Evolutionary conservation across 2,113 vertebrate genomes (phyloP).

Genomic region (Urocynchramus pylzowi): DNA sequence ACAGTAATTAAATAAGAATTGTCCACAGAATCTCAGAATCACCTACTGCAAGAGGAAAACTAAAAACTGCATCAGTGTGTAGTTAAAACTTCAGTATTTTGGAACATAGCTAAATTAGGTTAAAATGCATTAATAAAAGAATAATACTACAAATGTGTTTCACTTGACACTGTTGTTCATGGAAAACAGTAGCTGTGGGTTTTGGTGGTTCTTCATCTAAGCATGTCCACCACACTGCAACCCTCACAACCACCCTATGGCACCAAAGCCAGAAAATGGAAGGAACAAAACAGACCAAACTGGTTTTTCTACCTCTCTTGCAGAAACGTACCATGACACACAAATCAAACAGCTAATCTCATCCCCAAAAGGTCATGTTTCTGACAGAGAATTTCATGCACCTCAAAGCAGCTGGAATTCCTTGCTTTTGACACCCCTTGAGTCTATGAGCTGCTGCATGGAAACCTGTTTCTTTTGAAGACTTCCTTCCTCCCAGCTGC

Average conservation of each 20-base stretch:
- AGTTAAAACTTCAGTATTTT: neutral
- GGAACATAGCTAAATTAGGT: neutral
- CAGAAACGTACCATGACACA: neutral
- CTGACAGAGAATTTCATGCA: neutral
- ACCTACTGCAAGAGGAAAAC: neutral
- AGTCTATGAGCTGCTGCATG: neutral
- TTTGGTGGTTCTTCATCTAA: neutral
- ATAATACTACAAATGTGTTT: neutral
- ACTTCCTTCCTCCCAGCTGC: neutral
- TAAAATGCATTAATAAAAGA: neutral
- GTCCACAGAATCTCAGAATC: neutral
- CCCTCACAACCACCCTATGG: neutral
- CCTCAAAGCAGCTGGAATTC: neutral
- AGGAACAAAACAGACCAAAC: neutral
- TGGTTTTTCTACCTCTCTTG: neutral
- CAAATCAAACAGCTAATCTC: neutral
- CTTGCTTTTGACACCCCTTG: neutral
- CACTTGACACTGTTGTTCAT: neutral
- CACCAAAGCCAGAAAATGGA: neutral
- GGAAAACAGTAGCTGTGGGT: neutral
- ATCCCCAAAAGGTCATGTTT: neutral
- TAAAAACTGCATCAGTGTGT: neutral
- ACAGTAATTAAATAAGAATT: neutral
- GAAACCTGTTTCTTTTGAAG: neutral
- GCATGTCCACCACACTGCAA: neutral